These are phyloP conservation scores for Tetranychus cinnabarinus DNA, from an alignment of 1,140 invertebrate species.

Conservation along the genomic window DNA sequence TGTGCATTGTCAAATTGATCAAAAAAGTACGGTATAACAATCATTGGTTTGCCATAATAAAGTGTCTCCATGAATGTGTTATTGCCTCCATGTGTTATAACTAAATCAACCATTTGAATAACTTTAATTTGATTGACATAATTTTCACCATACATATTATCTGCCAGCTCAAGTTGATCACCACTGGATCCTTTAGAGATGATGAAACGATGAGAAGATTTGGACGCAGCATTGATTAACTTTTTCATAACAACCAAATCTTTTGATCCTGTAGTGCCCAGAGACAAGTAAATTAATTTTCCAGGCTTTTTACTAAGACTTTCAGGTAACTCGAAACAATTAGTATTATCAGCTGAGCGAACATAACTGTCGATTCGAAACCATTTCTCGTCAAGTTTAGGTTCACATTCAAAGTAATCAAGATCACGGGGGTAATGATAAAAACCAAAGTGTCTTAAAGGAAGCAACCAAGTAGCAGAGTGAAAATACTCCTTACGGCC, in stretches of 20 bases:
- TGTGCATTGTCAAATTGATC: not conserved
- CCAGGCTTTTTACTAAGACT: no score
- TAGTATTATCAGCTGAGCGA: no score
- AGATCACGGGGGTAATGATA: no score
- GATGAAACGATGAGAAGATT: not conserved
- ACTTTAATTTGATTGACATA: not conserved
- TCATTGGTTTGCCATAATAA: conserved; percentile 1
- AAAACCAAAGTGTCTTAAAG: no score
- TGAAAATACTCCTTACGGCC: no score
- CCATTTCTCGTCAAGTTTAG: no score
- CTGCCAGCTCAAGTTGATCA: not conserved
- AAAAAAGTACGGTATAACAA: not conserved
- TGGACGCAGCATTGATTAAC: not conserved
- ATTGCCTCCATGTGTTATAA: not conserved
- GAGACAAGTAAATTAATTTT: no score
- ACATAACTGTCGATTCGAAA: no score
- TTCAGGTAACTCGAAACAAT: no score
- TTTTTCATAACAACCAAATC: not conserved
- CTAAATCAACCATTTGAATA: conserved; percentile 4
- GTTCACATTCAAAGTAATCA: no score
- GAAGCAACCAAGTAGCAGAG: no score
- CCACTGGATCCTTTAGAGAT: not conserved
- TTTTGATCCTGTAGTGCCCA: not conserved
- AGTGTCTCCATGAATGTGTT: conserved; percentile 2
- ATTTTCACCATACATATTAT: conserved; percentile 2